Evolutionary conservation across 2,797 vertebrate genomes (phyloP), one percentile per base, ranked within the genome.

Genomic region (Micrastur ruficollis): DNA sequence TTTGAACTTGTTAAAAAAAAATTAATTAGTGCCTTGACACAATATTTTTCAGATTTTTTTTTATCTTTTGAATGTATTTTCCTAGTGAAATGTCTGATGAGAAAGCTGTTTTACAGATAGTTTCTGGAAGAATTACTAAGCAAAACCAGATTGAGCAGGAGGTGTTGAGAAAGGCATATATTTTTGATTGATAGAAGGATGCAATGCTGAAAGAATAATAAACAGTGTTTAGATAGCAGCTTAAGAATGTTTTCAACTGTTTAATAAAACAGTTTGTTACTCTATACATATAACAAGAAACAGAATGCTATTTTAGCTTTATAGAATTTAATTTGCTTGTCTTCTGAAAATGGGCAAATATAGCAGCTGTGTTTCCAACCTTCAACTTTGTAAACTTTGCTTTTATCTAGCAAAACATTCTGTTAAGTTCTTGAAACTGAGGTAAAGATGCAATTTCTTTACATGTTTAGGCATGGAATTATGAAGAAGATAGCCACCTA

Each of bases 261-360:
- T 97, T 97, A 95, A 94, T 95, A 95, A 89, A 97, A 50, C n/a
- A 23, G 6, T 90, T 97, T 90, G 1, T 70, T 95, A 70, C 76
- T 96, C 68, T 70, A 78, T 61, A 90, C 62, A 47, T 93, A 66
- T 83, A 92, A 71, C 75, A 90, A 94, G 80, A 75, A 95, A 93
- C 23, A 93, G 62, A 94, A 96, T 93, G 38, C 25, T 93, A 32
- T 67, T 89, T 50, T 93, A 93, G 4, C 22, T 93, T 89, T 95
- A 32, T 53, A 94, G 62, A 79, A 78, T 75, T 95, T 94, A 81
- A 93, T 90, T 95, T 96, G 50, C 50, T 59, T 94, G 42, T 93
- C 84, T 96, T 89, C 62, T 96, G 90, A 93, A 96, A 97, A 97
- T 36, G 19, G 71, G 44, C 52, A 91, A 87, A 94, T 94, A 52